These are phyloP conservation scores for Candoia aspera DNA, from an alignment of 2,113 vertebrate species.

Conservation along the genomic window DNA sequence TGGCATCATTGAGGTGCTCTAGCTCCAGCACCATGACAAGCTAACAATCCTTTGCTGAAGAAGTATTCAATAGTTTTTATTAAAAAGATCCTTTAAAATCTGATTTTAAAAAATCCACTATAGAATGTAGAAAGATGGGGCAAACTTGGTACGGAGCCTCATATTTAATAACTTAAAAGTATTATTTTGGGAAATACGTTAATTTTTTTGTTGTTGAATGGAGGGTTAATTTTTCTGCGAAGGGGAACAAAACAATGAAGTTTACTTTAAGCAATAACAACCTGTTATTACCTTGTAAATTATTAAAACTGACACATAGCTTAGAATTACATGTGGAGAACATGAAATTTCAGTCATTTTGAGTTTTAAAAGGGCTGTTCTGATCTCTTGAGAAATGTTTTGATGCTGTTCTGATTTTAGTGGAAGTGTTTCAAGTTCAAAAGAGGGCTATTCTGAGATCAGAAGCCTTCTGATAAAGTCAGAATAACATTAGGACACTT, in stretches of 20 bases:
- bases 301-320: neutral
- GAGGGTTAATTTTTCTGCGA: neutral
- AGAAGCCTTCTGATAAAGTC: neutral
- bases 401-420: neutral
- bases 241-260: neutral
- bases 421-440: neutral
- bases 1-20: no score
- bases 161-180: neutral
- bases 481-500: neutral
- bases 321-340: neutral
- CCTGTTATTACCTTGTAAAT: neutral
- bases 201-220: neutral
- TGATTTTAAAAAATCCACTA: neutral
- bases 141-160: neutral
- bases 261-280: neutral
- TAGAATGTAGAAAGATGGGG: neutral
- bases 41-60: no score
- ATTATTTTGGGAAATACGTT: neutral
- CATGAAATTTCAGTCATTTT: neutral
- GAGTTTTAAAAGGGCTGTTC: neutral
- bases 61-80: neutral
- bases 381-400: neutral
- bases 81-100: neutral
- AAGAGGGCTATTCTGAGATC: neutral
- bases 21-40: no score